Evolutionary conservation across 2,797 vertebrate species (phyloP).

Genomic region (Pseudochirops cupreus): DNA sequence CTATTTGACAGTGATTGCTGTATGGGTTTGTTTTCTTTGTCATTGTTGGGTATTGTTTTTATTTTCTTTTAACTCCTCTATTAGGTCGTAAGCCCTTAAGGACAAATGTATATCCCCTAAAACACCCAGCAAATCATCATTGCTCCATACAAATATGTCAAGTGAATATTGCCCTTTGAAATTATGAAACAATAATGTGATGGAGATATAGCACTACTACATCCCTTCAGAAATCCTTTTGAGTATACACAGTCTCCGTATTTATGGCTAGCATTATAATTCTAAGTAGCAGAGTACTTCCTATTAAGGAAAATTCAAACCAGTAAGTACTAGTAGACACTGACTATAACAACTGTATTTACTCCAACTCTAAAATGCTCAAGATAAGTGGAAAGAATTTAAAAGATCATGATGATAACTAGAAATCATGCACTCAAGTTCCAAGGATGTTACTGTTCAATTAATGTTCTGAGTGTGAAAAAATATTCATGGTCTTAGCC

Average conservation of each 20-base stretch:
- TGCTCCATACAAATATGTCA: background rate
- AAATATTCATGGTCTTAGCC: constrained; percentile 48
- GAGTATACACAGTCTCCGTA: background rate
- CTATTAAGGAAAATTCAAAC: constrained; percentile 62
- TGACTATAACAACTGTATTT: constrained; percentile 54
- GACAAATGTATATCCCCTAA: background rate
- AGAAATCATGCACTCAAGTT: constrained; percentile 25
- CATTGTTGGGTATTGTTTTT: background rate
- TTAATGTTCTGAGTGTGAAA: constrained; percentile 41
- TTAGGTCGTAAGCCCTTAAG: background rate
- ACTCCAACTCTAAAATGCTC: constrained; percentile 52
- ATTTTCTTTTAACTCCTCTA: background rate
- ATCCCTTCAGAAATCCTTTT: background rate
- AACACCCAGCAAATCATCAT: background rate
- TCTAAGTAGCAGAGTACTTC: constrained; percentile 45
- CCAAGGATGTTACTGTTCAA: constrained; percentile 34
- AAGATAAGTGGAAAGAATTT: constrained; percentile 66
- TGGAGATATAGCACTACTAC: background rate
- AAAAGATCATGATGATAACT: constrained; percentile 53
- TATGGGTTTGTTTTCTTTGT: background rate
- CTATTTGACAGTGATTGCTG: background rate
- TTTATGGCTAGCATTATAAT: background rate
- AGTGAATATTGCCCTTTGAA: background rate
- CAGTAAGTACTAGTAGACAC: constrained; percentile 8
- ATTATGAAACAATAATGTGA: background rate